Percentiles rank a stretch among this genome's conserved stretches.
These are phyloP conservation scores for Eubasilissa splendida DNA, from an alignment of 2,888 invertebrate genomes.

Conservation along the genomic window DNA sequence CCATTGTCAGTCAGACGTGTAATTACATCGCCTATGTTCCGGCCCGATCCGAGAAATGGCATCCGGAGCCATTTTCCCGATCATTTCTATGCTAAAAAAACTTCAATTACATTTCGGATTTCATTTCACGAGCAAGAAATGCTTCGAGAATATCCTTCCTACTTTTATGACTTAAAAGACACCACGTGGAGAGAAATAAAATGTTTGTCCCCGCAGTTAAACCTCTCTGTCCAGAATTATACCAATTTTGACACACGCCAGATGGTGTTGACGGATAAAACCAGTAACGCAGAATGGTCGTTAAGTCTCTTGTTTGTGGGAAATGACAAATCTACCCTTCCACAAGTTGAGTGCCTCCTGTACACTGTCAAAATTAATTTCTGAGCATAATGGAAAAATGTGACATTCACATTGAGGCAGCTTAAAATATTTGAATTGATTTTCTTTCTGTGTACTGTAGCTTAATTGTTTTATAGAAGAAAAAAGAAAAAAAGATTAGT, in stretches of 20 bases:
- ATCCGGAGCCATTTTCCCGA: conserved; percentile 17
- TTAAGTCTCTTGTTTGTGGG: conserved; percentile 13
- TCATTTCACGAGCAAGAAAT: conserved; percentile 17
- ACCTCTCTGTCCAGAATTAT: conserved; percentile 31
- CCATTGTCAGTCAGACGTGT: background rate
- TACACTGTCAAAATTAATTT: background rate
- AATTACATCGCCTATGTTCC: background rate
- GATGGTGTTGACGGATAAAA: conserved; percentile 31
- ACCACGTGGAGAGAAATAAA: conserved; percentile 28
- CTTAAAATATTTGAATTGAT: too few species aligned
- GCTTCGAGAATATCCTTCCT: conserved; percentile 1
- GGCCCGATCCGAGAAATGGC: background rate
- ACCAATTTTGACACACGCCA: conserved; percentile 27
- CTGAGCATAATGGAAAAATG: background rate
- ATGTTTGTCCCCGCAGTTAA: conserved; percentile 29
- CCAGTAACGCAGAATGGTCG: conserved; percentile 29
- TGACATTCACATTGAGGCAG: too few species aligned
- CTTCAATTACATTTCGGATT: conserved; percentile 18
- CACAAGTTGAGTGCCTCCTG: too few species aligned
- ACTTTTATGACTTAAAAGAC: conserved; percentile 23
- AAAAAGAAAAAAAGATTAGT: too few species aligned
- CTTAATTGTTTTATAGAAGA: too few species aligned
- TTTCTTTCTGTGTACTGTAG: too few species aligned
- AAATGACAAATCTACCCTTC: background rate
- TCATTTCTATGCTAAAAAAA: conserved; percentile 30